phyloP scores from a whole-genome alignment of 2,113 vertebrate genomes.

The Mormoops blainvillei region DNA sequence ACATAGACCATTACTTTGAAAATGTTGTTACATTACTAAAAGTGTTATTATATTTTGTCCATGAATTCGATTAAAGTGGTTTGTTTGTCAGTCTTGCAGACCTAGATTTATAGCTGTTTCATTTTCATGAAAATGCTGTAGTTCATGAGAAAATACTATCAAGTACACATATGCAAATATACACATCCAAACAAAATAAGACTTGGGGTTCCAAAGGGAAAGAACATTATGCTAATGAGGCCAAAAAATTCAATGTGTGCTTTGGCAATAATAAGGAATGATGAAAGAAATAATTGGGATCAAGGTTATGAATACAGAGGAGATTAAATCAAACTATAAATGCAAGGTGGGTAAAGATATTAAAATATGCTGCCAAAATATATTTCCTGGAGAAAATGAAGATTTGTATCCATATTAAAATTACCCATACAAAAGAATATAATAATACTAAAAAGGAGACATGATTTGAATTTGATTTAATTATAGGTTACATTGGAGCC shows the following conservation, averaged over 20 bases:
- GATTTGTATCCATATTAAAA: slow-evolving; percentile 47
- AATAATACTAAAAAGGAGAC: slow-evolving; percentile 31
- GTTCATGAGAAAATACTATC: background rate
- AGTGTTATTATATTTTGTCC: background rate
- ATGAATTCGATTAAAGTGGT: background rate
- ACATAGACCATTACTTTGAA: background rate
- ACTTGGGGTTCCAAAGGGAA: background rate
- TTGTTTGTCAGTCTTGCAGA: background rate
- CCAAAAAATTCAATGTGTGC: background rate
- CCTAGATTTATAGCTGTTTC: background rate
- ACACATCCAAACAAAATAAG: slow-evolving; percentile 8
- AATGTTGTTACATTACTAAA: background rate
- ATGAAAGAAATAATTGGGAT: slow-evolving; percentile 8
- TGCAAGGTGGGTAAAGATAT: background rate
- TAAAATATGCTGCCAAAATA: slow-evolving; percentile 29
- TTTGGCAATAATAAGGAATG: background rate
- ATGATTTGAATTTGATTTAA: slow-evolving; percentile 49
- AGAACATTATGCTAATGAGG: background rate
- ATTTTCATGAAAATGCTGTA: background rate
- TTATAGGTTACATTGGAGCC: slow-evolving; percentile 15
- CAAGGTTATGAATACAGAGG: background rate
- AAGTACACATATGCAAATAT: background rate
- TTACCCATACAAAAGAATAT: background rate
- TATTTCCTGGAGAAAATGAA: slow-evolving; percentile 38
- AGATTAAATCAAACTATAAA: slow-evolving; percentile 26